Percentiles rank a stretch among this genome's conserved stretches.
Conservation (phyloP, 2,888 invertebrate genomes). For the Parapristionchus giblindavisi region DNA sequence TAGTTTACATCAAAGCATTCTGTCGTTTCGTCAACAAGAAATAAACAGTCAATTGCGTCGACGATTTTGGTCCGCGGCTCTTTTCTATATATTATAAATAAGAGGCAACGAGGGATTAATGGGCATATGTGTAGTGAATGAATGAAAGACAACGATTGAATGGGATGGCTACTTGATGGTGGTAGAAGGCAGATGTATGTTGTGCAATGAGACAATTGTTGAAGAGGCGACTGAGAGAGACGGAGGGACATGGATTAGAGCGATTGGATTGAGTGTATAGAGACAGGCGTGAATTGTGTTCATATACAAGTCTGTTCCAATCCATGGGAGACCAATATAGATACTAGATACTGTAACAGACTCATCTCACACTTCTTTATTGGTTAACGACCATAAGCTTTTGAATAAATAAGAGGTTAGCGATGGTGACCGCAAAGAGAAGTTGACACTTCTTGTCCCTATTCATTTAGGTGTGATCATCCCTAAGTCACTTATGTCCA, state of each 20-base stretch:
- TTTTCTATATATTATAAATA: constrained; percentile 13
- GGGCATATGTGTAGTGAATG: no score
- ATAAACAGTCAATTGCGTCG: constrained; percentile 12
- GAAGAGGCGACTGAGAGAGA: constrained; percentile 1
- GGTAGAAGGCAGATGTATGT: constrained; percentile 28
- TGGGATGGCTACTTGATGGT: neutral
- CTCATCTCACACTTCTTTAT: no score
- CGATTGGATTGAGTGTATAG: constrained; percentile 8
- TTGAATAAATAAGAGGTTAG: no score
- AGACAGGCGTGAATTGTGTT: no score
- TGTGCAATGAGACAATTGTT: constrained; percentile 16
- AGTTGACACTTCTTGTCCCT: no score
- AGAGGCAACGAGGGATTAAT: constrained; percentile 28
- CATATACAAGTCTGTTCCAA: no score
- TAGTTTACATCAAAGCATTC: neutral
- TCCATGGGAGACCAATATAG: no score
- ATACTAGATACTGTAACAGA: no score
- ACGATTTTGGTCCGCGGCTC: constrained; percentile 16
- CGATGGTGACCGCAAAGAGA: no score
- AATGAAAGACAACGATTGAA: constrained; percentile 22
- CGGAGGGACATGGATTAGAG: constrained; percentile 12
- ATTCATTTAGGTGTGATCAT: no score
- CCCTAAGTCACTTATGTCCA: no score
- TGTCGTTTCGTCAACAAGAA: neutral
- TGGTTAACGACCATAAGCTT: no score